Evolutionary conservation across 2,888 invertebrate genomes (phyloP), one percentile per base, ranked within the genome.

Genomic region (Desoria tigrina): DNA sequence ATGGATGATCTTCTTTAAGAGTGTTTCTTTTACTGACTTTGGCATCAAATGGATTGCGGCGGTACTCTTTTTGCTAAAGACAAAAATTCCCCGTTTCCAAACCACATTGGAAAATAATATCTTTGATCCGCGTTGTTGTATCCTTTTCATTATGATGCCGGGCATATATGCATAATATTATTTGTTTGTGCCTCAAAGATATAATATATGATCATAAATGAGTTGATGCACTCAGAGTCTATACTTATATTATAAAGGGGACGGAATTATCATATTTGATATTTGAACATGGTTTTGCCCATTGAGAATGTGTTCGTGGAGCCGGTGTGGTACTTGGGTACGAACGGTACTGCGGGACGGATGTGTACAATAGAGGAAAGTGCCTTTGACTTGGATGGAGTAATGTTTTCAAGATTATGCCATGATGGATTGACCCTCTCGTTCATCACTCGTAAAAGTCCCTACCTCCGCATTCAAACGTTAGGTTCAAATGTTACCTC

Each of bases 281-380:
- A 45, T 16, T 45, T 11, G 45, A 45, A 21, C 45, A 45, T 18
- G 45, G 45, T 9, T 45, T 45, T 18, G 45, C 45, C 45, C 45
- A 45, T 45, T 45, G 45, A 45, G 21, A 45, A 45, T n/a, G 16
- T 16, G 45, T 16, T 21, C 6, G 45, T 16, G 45, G 21, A n/a
- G 45, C 16, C 16, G 16, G n/a, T n/a, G n/a, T n/a, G n/a, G n/a
- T n/a, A n/a, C n/a, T n/a, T 45, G 4, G 45, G n/a, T 45, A 18
- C 45, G 4, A 32, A 7, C 11, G 32, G 39, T 21, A n/a, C 18
- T 55, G 2, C 16, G 18, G 27, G 26, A n/a, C 55, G 26, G 39
- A 18, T 7, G 18, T 11, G 37, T 56, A 21, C 24, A 92, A 37
- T 56, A 27, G 7, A 18, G 32, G 37, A 23, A 56, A 37, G 24